Evolutionary conservation across 2,888 invertebrate species (phyloP), one percentile per base, ranked within the genome.

Genomic region (Diaphora mendica): DNA sequence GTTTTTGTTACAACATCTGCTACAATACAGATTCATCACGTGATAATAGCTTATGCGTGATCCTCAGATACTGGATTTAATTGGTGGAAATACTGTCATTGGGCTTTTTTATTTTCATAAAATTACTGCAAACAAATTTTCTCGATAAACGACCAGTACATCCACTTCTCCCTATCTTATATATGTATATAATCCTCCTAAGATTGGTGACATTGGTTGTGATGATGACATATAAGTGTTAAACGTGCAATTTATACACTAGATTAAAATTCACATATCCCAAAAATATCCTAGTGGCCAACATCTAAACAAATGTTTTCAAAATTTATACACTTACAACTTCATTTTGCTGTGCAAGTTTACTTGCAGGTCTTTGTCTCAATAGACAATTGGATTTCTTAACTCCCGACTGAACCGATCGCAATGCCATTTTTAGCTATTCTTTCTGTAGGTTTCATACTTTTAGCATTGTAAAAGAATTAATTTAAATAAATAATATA

Each of bases 1-100:
- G 89, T 90, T 91, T 90, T 88, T 91, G 88, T 88, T 88, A 83
- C 87, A 86, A 88, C 89, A 88, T 87, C 87, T 82, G 86, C 79
- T 80, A 82, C 76, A 76, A 74, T 79, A 86, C 87, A 85, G 91
- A 91, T 92, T 92, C 91, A 89, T 89, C 89, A 89, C 88, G 85
- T 87, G 85, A 88, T 83, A 85, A 62, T 17, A 17, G 8, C 17
- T 62, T 62, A 30, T 17, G 7, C 30, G 17, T 62, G 30, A 62
- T 62, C 0, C 59, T 30, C 4, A 7, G 30, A 62, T 30, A 62
- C 17, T 62, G 26, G 26, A 5, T 62, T 62, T 17, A 2, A 62
- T 62, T 62, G 7, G 62, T 62, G 62, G 4, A 62, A 62, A 30
- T 11, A 62, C n/a, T 30, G 11, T 26, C 26, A 59, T 13, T 30